phyloP scores from a whole-genome alignment of 2,113 vertebrate species.

The Prinia subflava region DNA sequence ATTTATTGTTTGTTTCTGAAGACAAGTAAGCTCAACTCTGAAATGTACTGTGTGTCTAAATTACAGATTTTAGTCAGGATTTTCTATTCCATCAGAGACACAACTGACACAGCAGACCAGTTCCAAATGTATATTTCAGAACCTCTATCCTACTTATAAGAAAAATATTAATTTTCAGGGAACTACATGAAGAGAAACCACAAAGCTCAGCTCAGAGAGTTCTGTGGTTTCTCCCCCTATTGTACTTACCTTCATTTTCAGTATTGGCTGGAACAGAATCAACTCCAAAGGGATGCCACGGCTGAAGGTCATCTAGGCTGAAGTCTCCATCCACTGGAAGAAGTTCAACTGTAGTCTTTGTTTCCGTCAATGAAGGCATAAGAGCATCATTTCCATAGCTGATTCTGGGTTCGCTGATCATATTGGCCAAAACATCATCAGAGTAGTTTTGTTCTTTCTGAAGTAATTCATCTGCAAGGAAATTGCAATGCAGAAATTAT shows the following conservation, averaged over 20 bases:
- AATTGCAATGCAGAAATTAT: not conserved
- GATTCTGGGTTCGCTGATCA: conserved; percentile 91
- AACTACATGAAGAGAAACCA: not conserved
- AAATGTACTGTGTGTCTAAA: not conserved
- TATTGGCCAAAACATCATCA: conserved; percentile 90
- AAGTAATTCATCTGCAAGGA: conserved; percentile 86
- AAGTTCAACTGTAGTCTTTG: conserved; percentile 87
- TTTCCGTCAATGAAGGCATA: conserved; percentile 91
- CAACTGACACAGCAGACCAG: not conserved
- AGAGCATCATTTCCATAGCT: conserved; percentile 98
- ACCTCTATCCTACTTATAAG: not conserved
- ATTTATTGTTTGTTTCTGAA: not conserved
- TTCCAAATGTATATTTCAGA: not conserved
- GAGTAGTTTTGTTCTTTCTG: conserved; percentile 95
- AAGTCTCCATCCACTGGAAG: conserved; percentile 86
- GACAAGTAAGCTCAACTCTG: not conserved
- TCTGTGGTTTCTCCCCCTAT: not conserved
- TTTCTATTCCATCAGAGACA: not conserved
- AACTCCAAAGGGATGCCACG: conserved; percentile 92
- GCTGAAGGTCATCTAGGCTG: conserved; percentile 86
- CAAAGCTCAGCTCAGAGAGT: not conserved
- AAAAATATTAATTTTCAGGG: not conserved
- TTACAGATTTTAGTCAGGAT: not conserved
- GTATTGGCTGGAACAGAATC: conserved; percentile 92
- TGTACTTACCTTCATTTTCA: conserved; percentile 87